Conservation (phyloP, 2,113 vertebrate species). For the Galeopterus variegatus region DNA sequence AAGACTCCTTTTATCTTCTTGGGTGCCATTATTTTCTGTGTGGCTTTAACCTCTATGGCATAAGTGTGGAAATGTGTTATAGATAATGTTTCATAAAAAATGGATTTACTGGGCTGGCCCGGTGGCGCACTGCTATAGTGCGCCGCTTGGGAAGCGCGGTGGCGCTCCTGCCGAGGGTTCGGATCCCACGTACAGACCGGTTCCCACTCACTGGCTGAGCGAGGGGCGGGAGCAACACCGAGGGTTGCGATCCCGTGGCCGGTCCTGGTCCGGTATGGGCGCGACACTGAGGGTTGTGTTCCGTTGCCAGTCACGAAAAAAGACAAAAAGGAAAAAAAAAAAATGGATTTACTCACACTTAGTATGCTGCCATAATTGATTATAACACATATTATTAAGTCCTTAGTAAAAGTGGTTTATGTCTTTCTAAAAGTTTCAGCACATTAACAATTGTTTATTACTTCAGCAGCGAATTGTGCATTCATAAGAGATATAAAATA, state of each 20-base stretch:
- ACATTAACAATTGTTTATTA: background rate
- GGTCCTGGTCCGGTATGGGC: no score
- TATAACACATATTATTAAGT: constrained; percentile 13
- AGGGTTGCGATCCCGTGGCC: no score
- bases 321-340: no score
- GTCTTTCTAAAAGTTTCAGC: background rate
- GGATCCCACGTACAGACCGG: no score
- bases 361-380: background rate
- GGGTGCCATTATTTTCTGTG: background rate
- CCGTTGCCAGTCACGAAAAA: no score
- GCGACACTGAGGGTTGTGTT: no score
- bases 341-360: background rate
- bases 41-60: background rate
- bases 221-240: no score
- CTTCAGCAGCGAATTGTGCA: background rate
- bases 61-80: background rate
- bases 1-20: background rate
- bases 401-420: background rate
- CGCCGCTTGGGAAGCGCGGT: no score
- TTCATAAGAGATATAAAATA: background rate
- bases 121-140: no score
- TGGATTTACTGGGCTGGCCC: no score
- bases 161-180: no score
- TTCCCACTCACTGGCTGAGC: no score
- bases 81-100: background rate